phyloP scores from a whole-genome alignment of 2,113 vertebrate species.

The Sturnira hondurensis region DNA sequence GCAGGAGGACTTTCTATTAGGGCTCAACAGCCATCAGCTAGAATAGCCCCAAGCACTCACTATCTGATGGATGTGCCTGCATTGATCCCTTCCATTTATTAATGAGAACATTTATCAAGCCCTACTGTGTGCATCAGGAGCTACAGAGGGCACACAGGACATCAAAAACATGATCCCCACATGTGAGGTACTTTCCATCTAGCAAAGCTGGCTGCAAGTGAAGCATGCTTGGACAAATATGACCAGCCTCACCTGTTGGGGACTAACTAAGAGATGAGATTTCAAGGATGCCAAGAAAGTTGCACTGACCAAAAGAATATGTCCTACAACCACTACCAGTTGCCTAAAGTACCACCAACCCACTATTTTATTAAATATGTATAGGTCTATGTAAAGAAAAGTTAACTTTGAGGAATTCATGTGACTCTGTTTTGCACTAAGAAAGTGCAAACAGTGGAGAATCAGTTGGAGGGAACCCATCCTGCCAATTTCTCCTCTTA shows the following conservation, averaged over 20 bases:
- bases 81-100: not conserved
- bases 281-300: not conserved
- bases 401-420: not conserved
- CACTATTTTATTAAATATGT: not conserved
- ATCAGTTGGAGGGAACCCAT: not conserved
- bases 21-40: not conserved
- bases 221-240: not conserved
- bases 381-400: not conserved
- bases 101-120: not conserved
- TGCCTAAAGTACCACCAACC: not conserved
- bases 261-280: not conserved
- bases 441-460: not conserved
- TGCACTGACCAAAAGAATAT: not conserved
- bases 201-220: not conserved
- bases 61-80: not conserved
- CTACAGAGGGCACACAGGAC: not conserved
- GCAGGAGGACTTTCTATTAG: slow-evolving; percentile 5
- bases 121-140: not conserved
- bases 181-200: not conserved
- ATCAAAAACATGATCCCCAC: not conserved
- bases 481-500: not conserved
- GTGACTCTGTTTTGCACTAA: not conserved
- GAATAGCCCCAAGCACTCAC: not conserved
- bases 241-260: not conserved
- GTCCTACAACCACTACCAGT: not conserved